Percentiles rank a stretch among this genome's conserved stretches.
phyloP scores from a whole-genome alignment of 1,140 invertebrate genomes.

The Colletes gigas region DNA sequence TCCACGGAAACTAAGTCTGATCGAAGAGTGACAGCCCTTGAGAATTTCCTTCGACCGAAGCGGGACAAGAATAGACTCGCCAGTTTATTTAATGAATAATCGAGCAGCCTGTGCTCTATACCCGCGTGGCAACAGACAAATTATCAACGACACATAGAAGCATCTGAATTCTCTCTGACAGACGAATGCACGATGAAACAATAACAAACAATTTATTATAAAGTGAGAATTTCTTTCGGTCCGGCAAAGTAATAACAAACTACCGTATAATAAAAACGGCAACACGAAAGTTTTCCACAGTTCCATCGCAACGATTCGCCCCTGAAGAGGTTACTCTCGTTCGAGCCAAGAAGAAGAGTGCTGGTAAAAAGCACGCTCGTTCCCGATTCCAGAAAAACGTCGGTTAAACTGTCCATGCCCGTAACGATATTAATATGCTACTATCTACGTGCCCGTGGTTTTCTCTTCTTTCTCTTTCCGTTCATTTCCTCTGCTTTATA shows the following conservation, averaged over 20 bases:
- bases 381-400: too few species aligned
- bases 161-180: not conserved
- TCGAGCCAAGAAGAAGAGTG: too few species aligned
- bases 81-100: constrained; percentile 52
- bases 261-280: too few species aligned
- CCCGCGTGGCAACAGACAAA: constrained; percentile 1
- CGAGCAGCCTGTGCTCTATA: constrained; percentile 17
- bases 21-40: constrained; percentile 55
- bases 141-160: not conserved
- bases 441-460: constrained; percentile 6
- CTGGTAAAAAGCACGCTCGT: too few species aligned
- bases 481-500: constrained; percentile 13
- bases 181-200: not conserved
- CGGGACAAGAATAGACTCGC: constrained; percentile 40
- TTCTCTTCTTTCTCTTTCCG: constrained; percentile 2
- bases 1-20: constrained; percentile 44
- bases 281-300: too few species aligned
- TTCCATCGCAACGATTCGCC: too few species aligned
- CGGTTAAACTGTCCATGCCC: too few species aligned
- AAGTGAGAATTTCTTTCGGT: too few species aligned
- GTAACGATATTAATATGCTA: constrained; percentile 45
- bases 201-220: too few species aligned
- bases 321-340: too few species aligned
- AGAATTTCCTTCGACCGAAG: constrained; percentile 45
- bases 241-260: too few species aligned